phyloP scores from a whole-genome alignment of 2,113 vertebrate genomes.

The Uria lomvia region DNA sequence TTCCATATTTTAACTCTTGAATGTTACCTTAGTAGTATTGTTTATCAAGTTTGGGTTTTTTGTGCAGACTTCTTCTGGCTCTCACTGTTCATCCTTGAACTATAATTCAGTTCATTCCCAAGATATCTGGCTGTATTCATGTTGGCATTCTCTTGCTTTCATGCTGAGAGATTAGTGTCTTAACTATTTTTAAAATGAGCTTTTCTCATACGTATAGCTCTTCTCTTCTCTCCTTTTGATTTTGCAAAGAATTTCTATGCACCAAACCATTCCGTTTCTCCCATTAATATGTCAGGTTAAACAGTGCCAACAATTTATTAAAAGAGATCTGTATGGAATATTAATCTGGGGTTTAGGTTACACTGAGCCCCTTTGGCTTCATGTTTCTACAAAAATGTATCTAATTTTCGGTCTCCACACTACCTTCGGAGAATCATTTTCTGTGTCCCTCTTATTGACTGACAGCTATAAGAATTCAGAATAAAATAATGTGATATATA shows the following conservation, averaged over 20 bases:
- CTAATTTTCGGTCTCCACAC: not conserved
- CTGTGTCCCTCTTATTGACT: not conserved
- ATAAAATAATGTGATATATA: not conserved
- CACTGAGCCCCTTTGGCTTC: not conserved
- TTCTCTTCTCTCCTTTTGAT: not conserved
- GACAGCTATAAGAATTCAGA: not conserved
- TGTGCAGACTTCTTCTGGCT: not conserved
- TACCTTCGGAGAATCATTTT: not conserved
- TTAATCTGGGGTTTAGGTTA: not conserved
- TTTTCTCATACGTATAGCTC: not conserved
- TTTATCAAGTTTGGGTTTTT: not conserved
- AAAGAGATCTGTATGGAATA: not conserved
- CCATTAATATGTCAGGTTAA: not conserved
- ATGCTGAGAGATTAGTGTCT: not conserved
- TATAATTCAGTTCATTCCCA: not conserved
- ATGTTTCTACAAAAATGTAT: not conserved
- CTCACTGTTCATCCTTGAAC: not conserved
- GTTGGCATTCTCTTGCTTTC: not conserved
- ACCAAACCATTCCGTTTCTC: not conserved
- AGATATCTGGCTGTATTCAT: not conserved
- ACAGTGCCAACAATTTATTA: not conserved
- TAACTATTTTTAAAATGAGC: not conserved
- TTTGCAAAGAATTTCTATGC: not conserved
- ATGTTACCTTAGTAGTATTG: not conserved
- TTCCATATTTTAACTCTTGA: not conserved